These are phyloP conservation scores for Galeruca laticollis DNA, from an alignment of 2,888 invertebrate genomes.

Conservation along the genomic window DNA sequence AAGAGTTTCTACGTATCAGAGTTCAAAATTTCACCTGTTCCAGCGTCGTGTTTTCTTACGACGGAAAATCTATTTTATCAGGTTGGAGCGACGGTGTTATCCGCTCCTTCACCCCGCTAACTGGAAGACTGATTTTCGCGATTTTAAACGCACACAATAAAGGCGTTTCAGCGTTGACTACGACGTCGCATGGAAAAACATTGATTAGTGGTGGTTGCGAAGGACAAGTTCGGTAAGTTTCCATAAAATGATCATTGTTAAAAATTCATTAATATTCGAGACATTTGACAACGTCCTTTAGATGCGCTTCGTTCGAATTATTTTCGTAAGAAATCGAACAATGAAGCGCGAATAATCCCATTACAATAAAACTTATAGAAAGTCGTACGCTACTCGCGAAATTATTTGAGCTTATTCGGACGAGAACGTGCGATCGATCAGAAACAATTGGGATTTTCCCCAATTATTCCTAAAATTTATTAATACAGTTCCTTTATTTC, in stretches of 20 bases:
- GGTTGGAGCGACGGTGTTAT: conserved; percentile 89
- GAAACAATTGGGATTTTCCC: too few species aligned
- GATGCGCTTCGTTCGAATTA: too few species aligned
- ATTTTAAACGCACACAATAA: conserved; percentile 92
- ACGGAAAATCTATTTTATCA: conserved; percentile 85
- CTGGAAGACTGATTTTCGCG: conserved; percentile 83
- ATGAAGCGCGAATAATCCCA: too few species aligned
- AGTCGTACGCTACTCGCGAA: too few species aligned
- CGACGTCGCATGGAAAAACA: conserved; percentile 76
- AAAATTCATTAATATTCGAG: too few species aligned
- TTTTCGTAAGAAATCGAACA: too few species aligned
- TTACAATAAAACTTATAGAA: too few species aligned
- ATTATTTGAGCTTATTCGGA: too few species aligned
- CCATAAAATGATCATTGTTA: background rate
- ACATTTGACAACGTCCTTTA: too few species aligned
- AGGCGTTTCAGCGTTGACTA: conserved; percentile 86
- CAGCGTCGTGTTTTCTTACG: conserved; percentile 79
- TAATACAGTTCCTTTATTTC: too few species aligned
- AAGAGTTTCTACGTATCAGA: conserved; percentile 85
- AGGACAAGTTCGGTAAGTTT: conserved; percentile 77
- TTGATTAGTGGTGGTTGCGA: conserved; percentile 92
- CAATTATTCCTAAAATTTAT: too few species aligned
- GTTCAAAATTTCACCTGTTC: conserved; percentile 92
- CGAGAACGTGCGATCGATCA: too few species aligned
- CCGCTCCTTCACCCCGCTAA: conserved; percentile 84